Percentiles rank a stretch among this genome's conserved stretches.
Evolutionary conservation across 2,113 vertebrate genomes (phyloP).

Genomic region (Psephotus haematonotus): DNA sequence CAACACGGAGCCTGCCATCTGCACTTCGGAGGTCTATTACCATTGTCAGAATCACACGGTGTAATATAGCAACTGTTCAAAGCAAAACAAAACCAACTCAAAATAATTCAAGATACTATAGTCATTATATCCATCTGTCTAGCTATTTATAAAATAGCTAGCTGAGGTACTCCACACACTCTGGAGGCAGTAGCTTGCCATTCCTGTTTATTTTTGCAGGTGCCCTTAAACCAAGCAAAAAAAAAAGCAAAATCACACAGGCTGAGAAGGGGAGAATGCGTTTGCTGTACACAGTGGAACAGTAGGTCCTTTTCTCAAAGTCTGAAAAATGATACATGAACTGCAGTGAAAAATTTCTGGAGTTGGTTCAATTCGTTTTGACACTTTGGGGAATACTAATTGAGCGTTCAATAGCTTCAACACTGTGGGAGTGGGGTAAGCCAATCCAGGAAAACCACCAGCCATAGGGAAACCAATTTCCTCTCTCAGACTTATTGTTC

Average conservation of each 20-base stretch:
- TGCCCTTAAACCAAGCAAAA: background rate
- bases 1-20: background rate
- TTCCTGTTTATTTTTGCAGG: constrained; percentile 39
- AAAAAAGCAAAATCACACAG: background rate
- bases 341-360: constrained; percentile 15
- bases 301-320: background rate
- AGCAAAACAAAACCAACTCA: constrained; percentile 15
- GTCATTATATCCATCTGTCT: background rate
- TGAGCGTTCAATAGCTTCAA: background rate
- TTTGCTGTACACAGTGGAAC: background rate
- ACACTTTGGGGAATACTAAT: constrained; percentile 18
- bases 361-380: background rate
- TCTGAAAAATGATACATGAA: background rate
- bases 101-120: background rate
- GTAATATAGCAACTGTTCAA: constrained; percentile 5
- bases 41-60: background rate
- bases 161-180: background rate
- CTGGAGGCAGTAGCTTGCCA: background rate
- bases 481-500: constrained; percentile 18
- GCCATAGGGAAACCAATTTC: constrained; percentile 12
- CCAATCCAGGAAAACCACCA: constrained; percentile 12
- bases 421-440: background rate
- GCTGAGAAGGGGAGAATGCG: background rate
- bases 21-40: background rate
- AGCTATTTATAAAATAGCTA: background rate